A percentile compares a stretch with the other conserved stretches of the same genome.
Conservation (phyloP, 2,888 invertebrate species). For the Labia minor region DNA sequence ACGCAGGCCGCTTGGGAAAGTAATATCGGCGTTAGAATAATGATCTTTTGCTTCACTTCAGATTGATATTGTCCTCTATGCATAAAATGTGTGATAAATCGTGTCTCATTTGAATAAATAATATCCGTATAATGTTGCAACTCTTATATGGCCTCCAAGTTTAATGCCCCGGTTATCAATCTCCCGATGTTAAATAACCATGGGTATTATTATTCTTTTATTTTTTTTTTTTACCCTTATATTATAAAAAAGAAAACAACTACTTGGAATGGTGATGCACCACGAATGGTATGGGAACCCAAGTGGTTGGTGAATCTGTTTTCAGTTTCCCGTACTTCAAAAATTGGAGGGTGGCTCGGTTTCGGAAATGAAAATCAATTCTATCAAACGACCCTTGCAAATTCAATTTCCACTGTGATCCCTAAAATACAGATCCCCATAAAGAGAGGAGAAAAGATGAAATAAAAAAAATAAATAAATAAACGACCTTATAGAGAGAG, state of each 20-base stretch:
- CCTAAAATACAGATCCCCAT: no score
- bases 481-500: no score
- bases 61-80: conserved; percentile 13
- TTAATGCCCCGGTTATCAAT: neutral
- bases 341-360: no score
- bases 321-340: no score
- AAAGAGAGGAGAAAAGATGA: no score
- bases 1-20: neutral
- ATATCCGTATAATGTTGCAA: conserved; percentile 13
- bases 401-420: no score
- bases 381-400: no score
- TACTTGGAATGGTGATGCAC: no score
- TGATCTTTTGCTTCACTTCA: conserved; percentile 5
- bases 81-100: conserved; percentile 13
- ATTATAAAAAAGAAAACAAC: neutral
- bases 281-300: no score
- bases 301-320: no score
- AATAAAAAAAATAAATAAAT: no score
- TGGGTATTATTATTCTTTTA: neutral
- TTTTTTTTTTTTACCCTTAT: neutral
- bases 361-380: no score
- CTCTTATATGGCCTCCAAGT: conserved; percentile 5
- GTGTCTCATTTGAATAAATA: conserved; percentile 13
- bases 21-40: neutral
- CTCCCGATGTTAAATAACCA: neutral